These are phyloP conservation scores for Lordiphosa fenestrarum DNA, from an alignment of 2,888 invertebrate genomes.

Conservation along the genomic window DNA sequence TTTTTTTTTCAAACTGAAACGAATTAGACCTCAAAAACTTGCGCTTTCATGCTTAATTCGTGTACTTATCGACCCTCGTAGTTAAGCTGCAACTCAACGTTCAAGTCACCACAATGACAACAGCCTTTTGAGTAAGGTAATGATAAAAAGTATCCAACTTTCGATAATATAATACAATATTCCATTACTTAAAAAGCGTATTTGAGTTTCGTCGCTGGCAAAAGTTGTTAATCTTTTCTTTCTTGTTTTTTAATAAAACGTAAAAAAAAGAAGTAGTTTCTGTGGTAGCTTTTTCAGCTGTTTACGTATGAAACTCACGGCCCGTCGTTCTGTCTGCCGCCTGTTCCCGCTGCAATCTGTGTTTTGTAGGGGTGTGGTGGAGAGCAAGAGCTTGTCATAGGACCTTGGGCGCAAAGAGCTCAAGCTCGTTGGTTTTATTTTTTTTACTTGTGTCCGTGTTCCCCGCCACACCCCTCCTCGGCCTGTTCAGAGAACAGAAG, in stretches of 20 bases:
- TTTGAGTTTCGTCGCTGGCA: slow-evolving; percentile 1
- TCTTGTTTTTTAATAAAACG: slow-evolving; percentile 26
- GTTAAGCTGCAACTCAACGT: too few relatives aligned
- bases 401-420: slow-evolving; percentile 35
- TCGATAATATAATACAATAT: too few relatives aligned
- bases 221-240: slow-evolving; percentile 3
- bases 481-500: neutral
- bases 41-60: too few relatives aligned
- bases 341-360: neutral
- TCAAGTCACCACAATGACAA: too few relatives aligned
- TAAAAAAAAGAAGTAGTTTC: slow-evolving; percentile 28
- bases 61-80: too few relatives aligned
- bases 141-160: too few relatives aligned
- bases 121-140: too few relatives aligned
- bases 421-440: slow-evolving; percentile 7
- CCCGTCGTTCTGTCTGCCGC: slow-evolving; percentile 11
- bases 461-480: neutral
- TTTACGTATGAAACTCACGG: slow-evolving; percentile 23
- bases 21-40: too few relatives aligned
- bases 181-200: neutral
- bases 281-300: slow-evolving; percentile 29
- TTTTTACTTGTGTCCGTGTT: neutral
- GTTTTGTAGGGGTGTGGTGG: neutral
- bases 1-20: too few relatives aligned
- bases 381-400: slow-evolving; percentile 22